Evolutionary conservation across 2,113 vertebrate genomes (phyloP).

Genomic region (Callithrix jacchus): DNA sequence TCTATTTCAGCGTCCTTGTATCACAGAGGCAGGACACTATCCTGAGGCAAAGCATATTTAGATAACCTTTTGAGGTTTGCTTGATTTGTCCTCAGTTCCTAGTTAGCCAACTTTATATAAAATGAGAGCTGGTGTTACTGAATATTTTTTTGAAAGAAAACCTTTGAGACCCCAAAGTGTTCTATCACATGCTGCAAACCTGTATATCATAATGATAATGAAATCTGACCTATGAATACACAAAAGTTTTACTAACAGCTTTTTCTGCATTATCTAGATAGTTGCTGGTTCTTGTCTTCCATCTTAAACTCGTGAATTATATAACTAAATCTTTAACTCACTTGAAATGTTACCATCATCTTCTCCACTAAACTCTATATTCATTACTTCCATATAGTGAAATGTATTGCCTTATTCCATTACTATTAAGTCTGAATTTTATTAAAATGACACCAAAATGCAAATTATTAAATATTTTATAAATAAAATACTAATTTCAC

Average conservation of each 20-base stretch:
- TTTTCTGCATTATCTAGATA: not conserved
- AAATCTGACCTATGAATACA: not conserved
- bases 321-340: not conserved
- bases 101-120: not conserved
- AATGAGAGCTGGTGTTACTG: not conserved
- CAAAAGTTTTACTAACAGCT: not conserved
- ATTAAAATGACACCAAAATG: not conserved
- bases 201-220: not conserved
- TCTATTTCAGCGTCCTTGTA: not conserved
- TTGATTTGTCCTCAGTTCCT: not conserved
- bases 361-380: not conserved
- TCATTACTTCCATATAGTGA: not conserved
- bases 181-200: not conserved
- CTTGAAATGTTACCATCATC: not conserved
- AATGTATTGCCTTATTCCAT: not conserved
- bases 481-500: not conserved
- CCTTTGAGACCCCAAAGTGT: not conserved
- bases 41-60: not conserved
- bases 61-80: not conserved
- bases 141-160: conserved; percentile 13
- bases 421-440: not conserved
- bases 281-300: not conserved
- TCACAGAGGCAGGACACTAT: not conserved
- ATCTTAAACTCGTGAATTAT: not conserved
- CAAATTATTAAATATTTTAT: not conserved